These are phyloP conservation scores for Bergia puertoricense DNA, from an alignment of 92 coral and sea anemone genomes.

Conservation along the genomic window DNA sequence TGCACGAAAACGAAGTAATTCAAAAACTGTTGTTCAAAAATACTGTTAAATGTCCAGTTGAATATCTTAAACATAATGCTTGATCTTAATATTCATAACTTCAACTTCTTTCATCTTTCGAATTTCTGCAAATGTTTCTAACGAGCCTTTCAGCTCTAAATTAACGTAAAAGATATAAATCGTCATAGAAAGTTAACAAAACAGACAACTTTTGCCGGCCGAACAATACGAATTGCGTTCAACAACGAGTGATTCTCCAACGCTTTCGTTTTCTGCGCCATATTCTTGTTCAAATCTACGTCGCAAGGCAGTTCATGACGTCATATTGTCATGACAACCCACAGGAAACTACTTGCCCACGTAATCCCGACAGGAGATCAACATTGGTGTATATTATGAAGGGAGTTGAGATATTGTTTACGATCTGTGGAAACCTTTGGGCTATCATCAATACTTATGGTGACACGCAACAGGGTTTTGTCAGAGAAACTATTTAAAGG, in stretches of 20 bases:
- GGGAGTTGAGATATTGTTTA: conserved; percentile 11
- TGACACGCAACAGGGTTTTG: neutral
- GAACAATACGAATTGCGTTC: neutral
- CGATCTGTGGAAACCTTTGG: neutral
- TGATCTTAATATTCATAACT: neutral
- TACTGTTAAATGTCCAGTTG: no score
- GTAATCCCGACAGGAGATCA: conserved; percentile 2
- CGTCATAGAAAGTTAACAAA: neutral
- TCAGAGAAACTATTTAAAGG: conserved; percentile 19
- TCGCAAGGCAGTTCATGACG: conserved; percentile 21
- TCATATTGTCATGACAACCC: conserved; percentile 5
- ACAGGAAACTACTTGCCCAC: conserved; percentile 24
- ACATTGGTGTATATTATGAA: neutral
- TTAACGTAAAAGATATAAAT: no score
- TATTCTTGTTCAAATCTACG: neutral
- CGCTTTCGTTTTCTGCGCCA: neutral
- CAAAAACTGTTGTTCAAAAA: no score
- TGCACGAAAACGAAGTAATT: neutral
- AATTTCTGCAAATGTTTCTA: no score
- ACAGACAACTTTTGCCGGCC: neutral
- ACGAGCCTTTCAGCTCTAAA: neutral
- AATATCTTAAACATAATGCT: neutral
- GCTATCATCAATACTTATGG: neutral
- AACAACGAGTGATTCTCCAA: neutral
- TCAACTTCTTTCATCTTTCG: neutral